These are phyloP conservation scores for Antheraea yamamai DNA, from an alignment of 2,888 invertebrate genomes.

Conservation along the genomic window DNA sequence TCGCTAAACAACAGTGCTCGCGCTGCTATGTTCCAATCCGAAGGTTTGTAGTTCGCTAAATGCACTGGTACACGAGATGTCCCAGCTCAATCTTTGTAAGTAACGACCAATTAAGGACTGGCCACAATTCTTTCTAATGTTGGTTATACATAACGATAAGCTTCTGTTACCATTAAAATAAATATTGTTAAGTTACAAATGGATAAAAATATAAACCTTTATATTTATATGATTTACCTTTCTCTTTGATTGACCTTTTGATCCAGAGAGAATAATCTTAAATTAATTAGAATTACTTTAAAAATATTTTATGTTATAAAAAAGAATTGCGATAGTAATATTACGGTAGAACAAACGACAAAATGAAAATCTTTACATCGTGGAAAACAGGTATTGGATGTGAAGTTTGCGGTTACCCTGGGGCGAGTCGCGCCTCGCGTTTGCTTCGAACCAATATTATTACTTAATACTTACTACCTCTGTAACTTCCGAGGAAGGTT, in stretches of 20 bases:
- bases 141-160: too few relatives aligned
- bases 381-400: constrained; percentile 56
- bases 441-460: constrained; percentile 65
- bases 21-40: too few relatives aligned
- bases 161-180: too few relatives aligned
- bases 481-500: constrained; percentile 58
- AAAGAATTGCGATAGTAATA: constrained; percentile 11
- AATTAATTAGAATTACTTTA: not conserved
- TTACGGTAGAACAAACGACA: constrained; percentile 33
- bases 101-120: too few relatives aligned
- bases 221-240: not conserved
- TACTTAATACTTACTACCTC: constrained; percentile 54
- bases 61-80: too few relatives aligned
- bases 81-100: too few relatives aligned
- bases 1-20: too few relatives aligned
- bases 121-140: too few relatives aligned
- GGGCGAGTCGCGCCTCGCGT: constrained; percentile 41
- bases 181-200: too few relatives aligned
- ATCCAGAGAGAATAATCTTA: not conserved
- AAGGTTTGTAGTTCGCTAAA: too few relatives aligned
- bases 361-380: constrained; percentile 71
- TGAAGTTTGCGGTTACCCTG: constrained; percentile 46
- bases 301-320: constrained; percentile 6
- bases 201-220: too few relatives aligned
- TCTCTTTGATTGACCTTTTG: not conserved